Percentiles rank a stretch among this genome's conserved stretches.
These are phyloP conservation scores for Brotula barbata DNA, from an alignment of 2,797 vertebrate species.

Conservation along the genomic window DNA sequence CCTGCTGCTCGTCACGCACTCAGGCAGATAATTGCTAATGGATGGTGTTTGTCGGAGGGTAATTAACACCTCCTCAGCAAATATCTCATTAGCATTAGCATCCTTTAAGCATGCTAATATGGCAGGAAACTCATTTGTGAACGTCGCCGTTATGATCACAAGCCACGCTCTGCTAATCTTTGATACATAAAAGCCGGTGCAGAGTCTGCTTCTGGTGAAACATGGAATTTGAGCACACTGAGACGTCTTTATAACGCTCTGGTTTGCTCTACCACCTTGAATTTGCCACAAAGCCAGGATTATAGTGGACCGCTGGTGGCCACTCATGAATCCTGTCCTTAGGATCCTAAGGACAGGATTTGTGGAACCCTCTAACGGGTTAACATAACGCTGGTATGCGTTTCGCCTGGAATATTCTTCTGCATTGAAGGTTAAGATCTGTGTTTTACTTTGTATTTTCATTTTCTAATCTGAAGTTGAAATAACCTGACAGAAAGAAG, in stretches of 20 bases:
- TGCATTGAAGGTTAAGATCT: constrained; percentile 17
- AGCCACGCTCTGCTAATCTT: neutral
- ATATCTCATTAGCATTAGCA: neutral
- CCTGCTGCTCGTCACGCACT: constrained; percentile 31
- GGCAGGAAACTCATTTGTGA: neutral
- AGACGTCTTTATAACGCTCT: constrained; percentile 23
- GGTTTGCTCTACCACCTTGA: constrained; percentile 35
- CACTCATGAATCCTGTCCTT: constrained; percentile 17
- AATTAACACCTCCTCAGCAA: neutral
- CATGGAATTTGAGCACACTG: neutral
- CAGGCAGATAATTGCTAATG: constrained; percentile 18
- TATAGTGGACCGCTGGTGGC: constrained; percentile 30
- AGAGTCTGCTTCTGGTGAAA: constrained; percentile 14
- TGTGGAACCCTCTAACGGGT: too few species aligned
- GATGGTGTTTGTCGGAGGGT: neutral
- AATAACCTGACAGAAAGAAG: constrained; percentile 54
- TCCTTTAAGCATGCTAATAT: neutral
- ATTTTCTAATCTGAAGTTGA: constrained; percentile 25
- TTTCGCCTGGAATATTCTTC: constrained; percentile 45
- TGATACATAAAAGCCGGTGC: constrained; percentile 8
- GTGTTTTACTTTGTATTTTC: constrained; percentile 44
- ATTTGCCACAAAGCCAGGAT: constrained; percentile 25
- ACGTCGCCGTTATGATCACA: neutral
- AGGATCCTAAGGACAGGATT: too few species aligned
- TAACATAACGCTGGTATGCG: constrained; percentile 32